Evolutionary conservation across 2,888 invertebrate species (phyloP), one percentile per base, ranked within the genome.

Genomic region (Troilus luridus): DNA sequence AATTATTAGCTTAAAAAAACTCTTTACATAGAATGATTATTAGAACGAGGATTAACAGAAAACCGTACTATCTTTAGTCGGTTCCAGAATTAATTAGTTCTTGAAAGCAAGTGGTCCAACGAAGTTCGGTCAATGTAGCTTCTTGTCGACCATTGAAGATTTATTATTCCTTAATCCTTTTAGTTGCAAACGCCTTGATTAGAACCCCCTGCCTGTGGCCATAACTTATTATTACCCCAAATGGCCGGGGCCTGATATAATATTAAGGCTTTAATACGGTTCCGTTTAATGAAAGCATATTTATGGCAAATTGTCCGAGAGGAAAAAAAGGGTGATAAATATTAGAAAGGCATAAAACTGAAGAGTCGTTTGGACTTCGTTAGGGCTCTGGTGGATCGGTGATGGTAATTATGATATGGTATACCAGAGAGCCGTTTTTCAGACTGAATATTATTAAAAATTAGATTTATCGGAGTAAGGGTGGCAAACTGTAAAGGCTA

Each of bases 91-190:
- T 77, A 77, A 77, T 77, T 77, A 77, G 72, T 3, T 19, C 72
- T 1, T 77, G 72, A 14, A 5, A 27, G 72, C 72, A 27, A 41
- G 72, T 41, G 72, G 19, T 41, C 41, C 27, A 17, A 19, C 27
- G 27, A 77, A 77, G 72, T 77, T 77, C 14, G 72, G 72, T 14
- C 72, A 17, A 77, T 27, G 41, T 14, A 77, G 41, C 27, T 77
- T 77, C 72, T 77, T 77, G 72, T 77, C 72, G 27, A 27, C 72
- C 19, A 41, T 41, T 1, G 17, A 77, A 17, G 72, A 77, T 77
- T 77, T 77, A 77, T 77, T 77, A 77, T 77, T 77, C 72, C 72
- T 77, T 77, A 77, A 77, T 77, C 72, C 72, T 77, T 77, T 77
- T 77, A 67, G 72, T 77, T 77, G 7, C 72, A 77, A 77, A 77